Evolutionary conservation across 2,888 invertebrate genomes (phyloP), one percentile per base, ranked within the genome.

Genomic region (Nomada hirtipes): DNA sequence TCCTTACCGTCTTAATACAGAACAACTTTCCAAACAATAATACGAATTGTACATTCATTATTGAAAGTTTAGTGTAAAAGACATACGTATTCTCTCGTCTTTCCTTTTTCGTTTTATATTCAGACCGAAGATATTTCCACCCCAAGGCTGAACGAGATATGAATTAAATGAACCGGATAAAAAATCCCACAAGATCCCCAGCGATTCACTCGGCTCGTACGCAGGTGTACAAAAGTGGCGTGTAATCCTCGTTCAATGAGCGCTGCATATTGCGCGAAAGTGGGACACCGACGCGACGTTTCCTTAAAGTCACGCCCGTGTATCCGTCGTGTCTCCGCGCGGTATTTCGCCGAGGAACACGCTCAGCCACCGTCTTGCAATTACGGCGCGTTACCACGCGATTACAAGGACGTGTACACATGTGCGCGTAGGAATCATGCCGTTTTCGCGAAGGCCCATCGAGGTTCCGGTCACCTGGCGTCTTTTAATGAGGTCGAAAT

Each of bases 221-320:
- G 26, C 59, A 47, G 47, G 47, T 13, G 57, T 36, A 74, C 63
- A 11, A 68, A 64, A 68, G 59, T 26, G 11, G 61, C 64, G 74
- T 65, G 50, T 50, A 82, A 85, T 82, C 68, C 26, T 26, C 61
- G 55, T 69, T 50, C 42, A 59, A 64, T 64, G 47, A 59, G 69
- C 52, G 15, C 55, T 29, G 68, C 60, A 26, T 67, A 76, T 68
- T 68, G 47, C 63, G 10, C 15, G 55, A 80, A 84, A 84, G 60
- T 84, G 76, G 79, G 70, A 20, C 69, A 57, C 50, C 52, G 42
- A 20, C 55, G 29, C 15, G 36, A 36, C 36, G 36, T 79, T 69
- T 64, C 78, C 63, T 50, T 59, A 59, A 79, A 50, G 29, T 55
- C 53, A 26, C 52, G 52, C 65, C 52, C 55, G 57, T 52, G 67